A percentile compares a stretch with the other conserved stretches of the same genome.
phyloP scores from a whole-genome alignment of 2,797 vertebrate species.

The Spizella passerina region DNA sequence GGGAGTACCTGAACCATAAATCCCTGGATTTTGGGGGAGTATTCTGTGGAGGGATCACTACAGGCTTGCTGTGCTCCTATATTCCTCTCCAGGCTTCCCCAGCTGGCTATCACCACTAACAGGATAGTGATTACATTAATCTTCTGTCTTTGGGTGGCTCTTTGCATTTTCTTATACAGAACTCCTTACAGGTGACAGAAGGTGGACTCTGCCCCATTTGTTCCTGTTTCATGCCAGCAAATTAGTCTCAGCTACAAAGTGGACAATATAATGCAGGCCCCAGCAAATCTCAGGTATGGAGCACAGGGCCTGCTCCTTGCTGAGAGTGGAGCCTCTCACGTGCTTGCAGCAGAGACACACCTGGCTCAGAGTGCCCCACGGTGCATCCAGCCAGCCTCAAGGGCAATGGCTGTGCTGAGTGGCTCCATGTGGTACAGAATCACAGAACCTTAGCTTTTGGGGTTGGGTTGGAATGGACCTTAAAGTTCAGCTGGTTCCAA shows the following conservation, averaged over 20 bases:
- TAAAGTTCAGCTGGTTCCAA: neutral
- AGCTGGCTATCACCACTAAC: neutral
- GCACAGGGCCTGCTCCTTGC: neutral
- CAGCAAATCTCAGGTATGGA: neutral
- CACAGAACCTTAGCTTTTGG: neutral
- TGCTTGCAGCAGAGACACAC: neutral
- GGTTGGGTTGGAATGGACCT: neutral
- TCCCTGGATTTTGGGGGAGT: neutral
- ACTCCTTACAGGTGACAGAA: neutral
- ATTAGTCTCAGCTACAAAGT: neutral
- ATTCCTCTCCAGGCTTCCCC: neutral
- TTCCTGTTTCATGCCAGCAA: neutral
- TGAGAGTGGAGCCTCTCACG: accelerated
- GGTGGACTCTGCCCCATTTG: neutral
- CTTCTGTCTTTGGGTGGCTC: neutral
- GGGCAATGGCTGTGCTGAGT: neutral
- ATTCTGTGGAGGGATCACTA: neutral
- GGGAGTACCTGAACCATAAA: neutral
- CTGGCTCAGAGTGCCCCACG: accelerated
- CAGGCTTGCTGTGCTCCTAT: neutral
- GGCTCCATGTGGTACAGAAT: neutral
- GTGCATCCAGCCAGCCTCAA: neutral
- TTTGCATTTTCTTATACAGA: neutral
- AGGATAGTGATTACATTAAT: neutral
- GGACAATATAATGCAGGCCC: neutral